These are phyloP conservation scores for Cloeon dipterum DNA, from an alignment of 2,888 invertebrate species.

Conservation along the genomic window DNA sequence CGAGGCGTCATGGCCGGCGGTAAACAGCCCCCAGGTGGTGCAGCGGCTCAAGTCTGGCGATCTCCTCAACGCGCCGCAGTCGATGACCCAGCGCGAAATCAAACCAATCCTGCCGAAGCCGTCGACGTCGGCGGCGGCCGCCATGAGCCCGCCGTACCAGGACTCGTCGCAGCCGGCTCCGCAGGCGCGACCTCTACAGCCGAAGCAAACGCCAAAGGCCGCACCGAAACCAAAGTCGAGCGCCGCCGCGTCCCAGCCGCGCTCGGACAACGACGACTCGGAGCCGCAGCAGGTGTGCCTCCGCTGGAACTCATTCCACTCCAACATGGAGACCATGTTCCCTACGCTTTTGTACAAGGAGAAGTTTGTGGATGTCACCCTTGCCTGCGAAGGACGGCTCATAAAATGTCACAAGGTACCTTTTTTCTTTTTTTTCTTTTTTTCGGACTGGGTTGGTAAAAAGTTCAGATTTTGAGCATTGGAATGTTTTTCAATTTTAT, in stretches of 20 bases:
- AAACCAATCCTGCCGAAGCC: no score
- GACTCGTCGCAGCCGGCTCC: background rate
- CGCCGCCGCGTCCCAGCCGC: no score
- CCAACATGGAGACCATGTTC: constrained; percentile 54
- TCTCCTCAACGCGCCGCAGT: no score
- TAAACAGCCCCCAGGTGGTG: no score
- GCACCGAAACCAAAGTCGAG: background rate
- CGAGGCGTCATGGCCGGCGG: background rate
- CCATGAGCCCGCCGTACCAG: background rate
- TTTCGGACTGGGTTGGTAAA: background rate
- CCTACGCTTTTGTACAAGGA: constrained; percentile 51
- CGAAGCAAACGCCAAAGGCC: background rate
- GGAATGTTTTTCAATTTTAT: no score
- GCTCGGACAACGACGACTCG: no score
- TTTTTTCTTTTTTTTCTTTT: no score
- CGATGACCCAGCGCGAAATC: no score
- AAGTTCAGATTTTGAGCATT: no score
- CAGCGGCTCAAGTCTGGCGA: no score
- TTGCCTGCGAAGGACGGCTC: constrained; percentile 70
- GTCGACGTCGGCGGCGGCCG: background rate
- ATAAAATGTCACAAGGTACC: constrained; percentile 57
- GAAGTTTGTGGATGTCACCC: constrained; percentile 69
- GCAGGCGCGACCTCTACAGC: background rate
- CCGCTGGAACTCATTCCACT: constrained; percentile 63
- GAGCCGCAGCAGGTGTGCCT: constrained; percentile 27